Evolutionary conservation across 2,113 vertebrate genomes (phyloP).

Genomic region (Rhea americana): DNA sequence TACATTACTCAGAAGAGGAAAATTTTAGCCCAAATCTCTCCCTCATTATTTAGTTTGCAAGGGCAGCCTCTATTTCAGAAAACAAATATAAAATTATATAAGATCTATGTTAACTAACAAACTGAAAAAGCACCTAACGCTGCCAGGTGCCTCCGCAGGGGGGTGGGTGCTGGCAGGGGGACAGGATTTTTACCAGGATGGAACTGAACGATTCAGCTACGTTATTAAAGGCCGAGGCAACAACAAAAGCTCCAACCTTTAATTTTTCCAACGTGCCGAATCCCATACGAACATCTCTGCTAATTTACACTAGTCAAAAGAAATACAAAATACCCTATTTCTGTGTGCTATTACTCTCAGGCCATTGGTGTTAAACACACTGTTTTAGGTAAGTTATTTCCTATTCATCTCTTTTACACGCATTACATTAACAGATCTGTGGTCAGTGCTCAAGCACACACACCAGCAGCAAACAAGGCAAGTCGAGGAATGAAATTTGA

Average conservation of each 20-base stretch:
- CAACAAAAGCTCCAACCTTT: not conserved
- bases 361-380: too few relatives aligned
- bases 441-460: not conserved
- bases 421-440: not conserved
- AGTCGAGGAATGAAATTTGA: not conserved
- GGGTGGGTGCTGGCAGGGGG: not conserved
- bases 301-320: not conserved
- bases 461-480: not conserved
- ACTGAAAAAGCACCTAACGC: not conserved
- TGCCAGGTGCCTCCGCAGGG: too few relatives aligned
- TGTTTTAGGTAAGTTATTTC: not conserved
- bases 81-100: not conserved
- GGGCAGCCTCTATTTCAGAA: not conserved
- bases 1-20: not conserved
- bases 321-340: accelerated
- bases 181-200: not conserved
- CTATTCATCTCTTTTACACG: not conserved
- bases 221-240: accelerated
- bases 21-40: not conserved
- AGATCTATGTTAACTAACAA: not conserved
- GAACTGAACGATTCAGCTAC: not conserved
- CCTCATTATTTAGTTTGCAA: not conserved
- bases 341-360: not conserved
- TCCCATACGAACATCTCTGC: not conserved
- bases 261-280: not conserved